Evolutionary conservation across 1,140 invertebrate species (phyloP).

Genomic region (Littorina saxatilis): DNA sequence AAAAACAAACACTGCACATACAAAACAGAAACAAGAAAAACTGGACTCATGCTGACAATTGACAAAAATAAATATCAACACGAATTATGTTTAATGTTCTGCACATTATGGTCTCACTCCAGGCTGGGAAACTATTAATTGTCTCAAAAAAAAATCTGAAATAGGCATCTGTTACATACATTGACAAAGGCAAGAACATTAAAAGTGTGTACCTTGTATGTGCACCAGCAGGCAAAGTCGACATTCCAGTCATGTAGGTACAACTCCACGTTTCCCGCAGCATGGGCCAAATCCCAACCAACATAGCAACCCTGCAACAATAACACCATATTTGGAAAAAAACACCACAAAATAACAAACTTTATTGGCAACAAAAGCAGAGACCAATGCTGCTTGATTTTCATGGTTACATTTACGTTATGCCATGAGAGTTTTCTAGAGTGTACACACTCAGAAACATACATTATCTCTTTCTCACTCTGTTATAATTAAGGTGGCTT

Average conservation of each 20-base stretch:
- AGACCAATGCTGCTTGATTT: background rate
- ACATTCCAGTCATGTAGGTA: conserved; percentile 81
- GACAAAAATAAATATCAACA: background rate
- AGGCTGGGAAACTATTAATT: too few relatives aligned
- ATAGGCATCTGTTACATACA: too few relatives aligned
- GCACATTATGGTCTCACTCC: too few relatives aligned
- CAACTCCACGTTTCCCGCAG: conserved; percentile 81
- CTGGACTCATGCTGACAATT: background rate
- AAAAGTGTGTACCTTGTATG: conserved; percentile 81
- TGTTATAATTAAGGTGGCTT: too few relatives aligned
- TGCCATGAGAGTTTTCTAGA: background rate
- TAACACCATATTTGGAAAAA: too few relatives aligned
- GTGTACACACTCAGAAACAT: background rate
- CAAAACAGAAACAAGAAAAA: too few relatives aligned
- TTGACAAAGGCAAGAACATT: too few relatives aligned
- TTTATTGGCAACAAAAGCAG: background rate
- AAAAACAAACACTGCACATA: too few relatives aligned
- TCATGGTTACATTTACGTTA: background rate
- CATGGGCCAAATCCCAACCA: conserved; percentile 82
- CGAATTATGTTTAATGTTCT: too few relatives aligned
- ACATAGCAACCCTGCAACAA: conserved; percentile 79
- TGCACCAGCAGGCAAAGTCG: conserved; percentile 83
- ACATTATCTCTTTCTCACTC: too few relatives aligned
- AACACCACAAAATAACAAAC: background rate
- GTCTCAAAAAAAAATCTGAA: too few relatives aligned